Base-by-base conservation (phyloP, 92 coral and sea anemone species). In the Chrysogorgia sp. region DNA sequence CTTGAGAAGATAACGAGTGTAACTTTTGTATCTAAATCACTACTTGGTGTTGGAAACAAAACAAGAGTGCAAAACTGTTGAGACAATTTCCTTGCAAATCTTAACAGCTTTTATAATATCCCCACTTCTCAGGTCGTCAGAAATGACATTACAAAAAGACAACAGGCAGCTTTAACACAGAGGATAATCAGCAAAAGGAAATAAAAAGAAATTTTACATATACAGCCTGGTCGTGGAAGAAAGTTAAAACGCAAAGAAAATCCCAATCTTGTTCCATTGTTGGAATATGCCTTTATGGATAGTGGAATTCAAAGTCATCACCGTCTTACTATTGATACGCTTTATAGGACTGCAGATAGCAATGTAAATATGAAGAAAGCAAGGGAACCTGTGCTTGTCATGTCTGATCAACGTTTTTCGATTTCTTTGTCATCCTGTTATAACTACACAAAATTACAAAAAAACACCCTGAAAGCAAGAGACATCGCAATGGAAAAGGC, bases 261-360 rank as follows among this genome's bases (percentile, higher is more conserved):
- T 75, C 78, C 76, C 22, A 57, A 74, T 21, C 52, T 86, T 37
- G 90, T 53, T 17, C 83, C 84, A 30, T 78, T 86, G 22, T 43
- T 86, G 62, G 83, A 86, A 60, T 74, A 86, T 52, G 80, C 86
- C 2, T 86, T 81, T 40, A 75, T 86, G 86, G 83, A 81, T 41
- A 78, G 69, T 56, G 85, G 85, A 15, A 35, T 88, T 34, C 78
- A 83, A 66, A 87, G 83, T 60, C 88, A 87, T 40, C 88, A 85
- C 20, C 82, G 80, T 2, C 72, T 87, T 10, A 43, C 80, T 34
- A 62, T 63, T 17, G 91, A 87, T 14, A 83, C 74, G n/a, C 58
- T 87, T 1, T 83, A 83, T 29, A 30, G 85, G 71, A 77, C 91
- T 32, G 32, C 66, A 32, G 66, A 87, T n/a, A 87, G 85, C 35